Percentiles rank a stretch among this genome's conserved stretches.
phyloP scores from a whole-genome alignment of 2,113 vertebrate species.

The Sebastes fasciatus region DNA sequence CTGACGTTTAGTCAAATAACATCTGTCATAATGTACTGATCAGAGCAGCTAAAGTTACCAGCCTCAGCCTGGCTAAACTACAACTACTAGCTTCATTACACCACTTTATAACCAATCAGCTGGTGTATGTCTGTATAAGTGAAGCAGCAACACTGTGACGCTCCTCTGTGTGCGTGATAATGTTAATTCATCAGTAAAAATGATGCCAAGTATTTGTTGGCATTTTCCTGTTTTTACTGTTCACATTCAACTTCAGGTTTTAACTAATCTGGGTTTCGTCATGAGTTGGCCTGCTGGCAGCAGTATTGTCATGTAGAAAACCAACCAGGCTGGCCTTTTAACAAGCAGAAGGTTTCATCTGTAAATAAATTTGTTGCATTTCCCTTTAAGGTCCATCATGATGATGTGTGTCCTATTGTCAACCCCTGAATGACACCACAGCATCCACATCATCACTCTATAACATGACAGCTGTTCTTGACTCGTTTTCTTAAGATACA shows the following conservation, averaged over 20 bases:
- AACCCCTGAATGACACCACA: slow-evolving; percentile 20
- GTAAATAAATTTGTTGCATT: slow-evolving; percentile 34
- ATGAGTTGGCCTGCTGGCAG: too few relatives aligned
- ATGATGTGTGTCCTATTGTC: not conserved
- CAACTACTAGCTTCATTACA: slow-evolving; percentile 12
- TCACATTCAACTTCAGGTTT: not conserved
- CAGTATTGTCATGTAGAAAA: slow-evolving; percentile 26
- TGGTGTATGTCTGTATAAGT: not conserved
- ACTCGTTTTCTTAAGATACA: not conserved
- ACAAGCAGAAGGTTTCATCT: not conserved
- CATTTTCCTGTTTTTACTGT: slow-evolving; percentile 5
- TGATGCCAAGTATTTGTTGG: slow-evolving; percentile 32
- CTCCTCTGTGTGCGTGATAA: not conserved
- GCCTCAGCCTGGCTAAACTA: slow-evolving; percentile 15
- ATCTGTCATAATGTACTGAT: slow-evolving; percentile 37
- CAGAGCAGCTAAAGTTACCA: slow-evolving; percentile 61
- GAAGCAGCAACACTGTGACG: not conserved
- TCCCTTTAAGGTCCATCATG: not conserved
- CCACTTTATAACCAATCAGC: slow-evolving; percentile 21
- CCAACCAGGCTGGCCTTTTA: not conserved
- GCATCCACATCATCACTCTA: slow-evolving; percentile 41
- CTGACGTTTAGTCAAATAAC: slow-evolving; percentile 20
- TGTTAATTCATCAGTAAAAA: slow-evolving; percentile 15
- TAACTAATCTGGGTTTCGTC: slow-evolving; percentile 13
- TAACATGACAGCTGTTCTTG: not conserved